Evolutionary conservation across 2,888 invertebrate genomes (phyloP).

Genomic region (Thymelicus sylvestris): DNA sequence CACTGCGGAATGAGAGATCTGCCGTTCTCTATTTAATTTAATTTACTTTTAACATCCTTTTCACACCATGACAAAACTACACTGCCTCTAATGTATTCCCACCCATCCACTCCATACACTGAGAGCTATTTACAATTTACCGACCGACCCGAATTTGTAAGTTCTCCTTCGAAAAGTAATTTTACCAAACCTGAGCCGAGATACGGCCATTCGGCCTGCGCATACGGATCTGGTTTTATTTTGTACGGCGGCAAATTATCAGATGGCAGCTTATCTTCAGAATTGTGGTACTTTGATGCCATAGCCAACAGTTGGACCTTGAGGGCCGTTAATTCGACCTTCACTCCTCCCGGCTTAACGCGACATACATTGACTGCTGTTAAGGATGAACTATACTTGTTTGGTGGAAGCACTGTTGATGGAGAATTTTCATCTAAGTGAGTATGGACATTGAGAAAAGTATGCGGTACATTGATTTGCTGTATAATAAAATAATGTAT

Average conservation of each 20-base stretch:
- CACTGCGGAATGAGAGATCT: too few relatives aligned
- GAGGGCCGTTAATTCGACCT: constrained; percentile 87
- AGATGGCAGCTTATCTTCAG: constrained; percentile 92
- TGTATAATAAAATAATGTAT: too few relatives aligned
- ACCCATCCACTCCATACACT: constrained; percentile 70
- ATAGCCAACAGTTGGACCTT: constrained; percentile 89
- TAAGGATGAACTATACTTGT: constrained; percentile 84
- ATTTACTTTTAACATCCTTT: constrained; percentile 74
- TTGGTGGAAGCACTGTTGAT: constrained; percentile 92
- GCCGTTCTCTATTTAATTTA: constrained; percentile 86
- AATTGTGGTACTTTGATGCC: constrained; percentile 93
- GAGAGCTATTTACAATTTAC: constrained; percentile 78
- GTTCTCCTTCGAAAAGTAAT: constrained; percentile 75
- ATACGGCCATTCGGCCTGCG: constrained; percentile 94
- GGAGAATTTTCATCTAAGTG: constrained; percentile 95
- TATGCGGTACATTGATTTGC: too few relatives aligned
- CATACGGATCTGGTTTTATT: constrained; percentile 88
- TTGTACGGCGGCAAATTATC: constrained; percentile 94
- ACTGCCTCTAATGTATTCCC: constrained; percentile 73
- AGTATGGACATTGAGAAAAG: constrained; percentile 38
- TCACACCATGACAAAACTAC: constrained; percentile 75
- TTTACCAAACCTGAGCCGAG: constrained; percentile 89
- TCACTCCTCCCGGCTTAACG: constrained; percentile 91
- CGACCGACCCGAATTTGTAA: constrained; percentile 71
- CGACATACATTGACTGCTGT: constrained; percentile 94